Percentiles rank a stretch among this genome's conserved stretches.
phyloP scores from a whole-genome alignment of 2,888 invertebrate species.

The Phaedon cochleariae region DNA sequence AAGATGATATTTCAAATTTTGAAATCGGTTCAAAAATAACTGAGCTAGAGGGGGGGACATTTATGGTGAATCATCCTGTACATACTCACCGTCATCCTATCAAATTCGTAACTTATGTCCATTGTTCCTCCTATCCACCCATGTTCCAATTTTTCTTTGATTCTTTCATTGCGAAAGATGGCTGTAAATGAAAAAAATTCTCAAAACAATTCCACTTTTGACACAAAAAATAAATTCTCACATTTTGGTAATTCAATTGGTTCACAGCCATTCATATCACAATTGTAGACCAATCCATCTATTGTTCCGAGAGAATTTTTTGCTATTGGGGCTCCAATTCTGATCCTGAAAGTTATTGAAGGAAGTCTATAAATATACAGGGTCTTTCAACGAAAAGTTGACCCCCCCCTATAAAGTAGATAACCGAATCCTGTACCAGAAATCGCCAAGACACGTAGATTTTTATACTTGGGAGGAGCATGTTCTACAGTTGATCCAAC shows the following conservation, averaged over 20 bases:
- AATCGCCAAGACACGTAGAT: too few relatives aligned
- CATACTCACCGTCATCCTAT: conserved; percentile 55
- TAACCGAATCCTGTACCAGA: too few relatives aligned
- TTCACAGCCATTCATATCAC: conserved; percentile 33
- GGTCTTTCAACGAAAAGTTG: too few relatives aligned
- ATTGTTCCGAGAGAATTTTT: conserved; percentile 17
- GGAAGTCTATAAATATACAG: not conserved
- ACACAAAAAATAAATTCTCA: not conserved
- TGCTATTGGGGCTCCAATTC: conserved; percentile 45
- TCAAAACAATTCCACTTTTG: too few relatives aligned
- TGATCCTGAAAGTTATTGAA: conserved; percentile 35
- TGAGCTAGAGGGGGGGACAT: too few relatives aligned
- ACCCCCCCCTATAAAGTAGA: too few relatives aligned
- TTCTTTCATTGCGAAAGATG: not conserved
- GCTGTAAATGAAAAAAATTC: not conserved
- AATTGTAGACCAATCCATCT: conserved; percentile 41
- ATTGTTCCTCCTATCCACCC: conserved; percentile 61
- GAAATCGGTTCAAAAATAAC: too few relatives aligned
- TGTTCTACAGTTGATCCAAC: too few relatives aligned
- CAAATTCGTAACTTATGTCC: conserved; percentile 52
- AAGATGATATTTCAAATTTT: conserved; percentile 13
- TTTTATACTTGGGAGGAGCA: too few relatives aligned
- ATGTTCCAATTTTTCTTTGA: conserved; percentile 36
- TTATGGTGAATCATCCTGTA: too few relatives aligned
- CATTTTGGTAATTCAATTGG: conserved; percentile 21